A percentile compares a stretch with the other conserved stretches of the same genome.
Conservation (phyloP, 2,888 invertebrate genomes). For the Gari tellinella region DNA sequence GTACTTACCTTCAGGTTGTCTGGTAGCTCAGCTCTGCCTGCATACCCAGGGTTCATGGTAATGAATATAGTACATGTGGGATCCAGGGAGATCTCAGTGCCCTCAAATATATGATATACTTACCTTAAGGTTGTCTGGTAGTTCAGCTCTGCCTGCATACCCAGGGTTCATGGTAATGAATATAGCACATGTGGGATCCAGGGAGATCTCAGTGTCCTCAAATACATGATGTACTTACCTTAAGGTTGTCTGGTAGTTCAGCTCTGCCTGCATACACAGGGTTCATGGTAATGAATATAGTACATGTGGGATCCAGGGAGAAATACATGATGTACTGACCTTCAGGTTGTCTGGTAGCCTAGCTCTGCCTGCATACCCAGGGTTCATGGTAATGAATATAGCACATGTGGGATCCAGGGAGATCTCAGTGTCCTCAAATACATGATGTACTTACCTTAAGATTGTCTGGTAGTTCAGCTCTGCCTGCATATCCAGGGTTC, state of each 20-base stretch:
- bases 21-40: constrained; percentile 83
- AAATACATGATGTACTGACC: no score
- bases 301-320: constrained; percentile 83
- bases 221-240: constrained; percentile 65
- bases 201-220: no score
- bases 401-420: no score
- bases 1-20: constrained; percentile 83
- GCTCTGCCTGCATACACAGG: constrained; percentile 84
- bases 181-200: no score
- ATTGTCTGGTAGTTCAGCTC: constrained; percentile 84
- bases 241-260: constrained; percentile 84
- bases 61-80: constrained; percentile 84
- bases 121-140: no score
- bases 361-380: background rate
- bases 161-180: no score
- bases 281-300: constrained; percentile 85
- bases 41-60: constrained; percentile 84
- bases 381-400: background rate
- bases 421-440: no score
- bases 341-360: background rate
- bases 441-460: constrained; percentile 76
- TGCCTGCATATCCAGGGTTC: constrained; percentile 84
- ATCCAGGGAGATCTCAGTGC: constrained; percentile 83
- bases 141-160: no score
- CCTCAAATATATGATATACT: constrained; percentile 84